Evolutionary conservation across 2,113 vertebrate genomes (phyloP), one percentile per base, ranked within the genome.

Genomic region (Paraplagusia blochii): DNA sequence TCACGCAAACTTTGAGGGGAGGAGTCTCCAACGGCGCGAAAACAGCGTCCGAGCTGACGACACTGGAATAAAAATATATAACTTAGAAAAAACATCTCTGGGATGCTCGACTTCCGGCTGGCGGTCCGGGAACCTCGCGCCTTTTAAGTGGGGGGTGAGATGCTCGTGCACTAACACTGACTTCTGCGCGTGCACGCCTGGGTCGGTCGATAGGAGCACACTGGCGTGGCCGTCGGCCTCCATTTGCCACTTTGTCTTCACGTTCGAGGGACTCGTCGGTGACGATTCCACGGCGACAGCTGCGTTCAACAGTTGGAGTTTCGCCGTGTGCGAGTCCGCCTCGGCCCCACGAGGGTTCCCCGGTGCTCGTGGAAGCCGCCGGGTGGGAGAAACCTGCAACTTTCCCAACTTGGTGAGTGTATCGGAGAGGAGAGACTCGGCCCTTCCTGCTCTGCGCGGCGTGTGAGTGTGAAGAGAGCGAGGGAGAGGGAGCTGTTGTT

Each of bases 191-290:
- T 69, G 69, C 65, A 70, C 72, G 76, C 67, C 44, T 67, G 64
- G 74, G 69, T 79, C 77, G 82, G 65, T 85, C 80, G 85, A 75
- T 73, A 53, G 38, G 55, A 79, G 68, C 71, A 44, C 62, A 49
- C 38, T 71, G 77, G 80, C 85, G 85, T 87, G 74, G 79, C 84
- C 75, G 62, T 72, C 62, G 85, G 83, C 84, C 88, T 88, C 83
- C 86, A 87, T 89, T 88, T 77, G 77, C 60, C 81, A 77, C 69
- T 78, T 75, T 29, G 74, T 70, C 81, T 74, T 72, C 67, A 64
- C 62, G 69, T 73, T 88, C 86, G 84, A 90, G 58, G 88, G 56
- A 66, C 58, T 35, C 60, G 22, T 34, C 57, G 64, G 54, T 18
- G 64, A 42, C 15, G 8, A 2, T 19, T 13, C 13, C 1, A 3